Percentiles rank a stretch among this genome's conserved stretches.
Evolutionary conservation across 2,888 invertebrate species (phyloP).

Genomic region (Lasius fuliginosus): DNA sequence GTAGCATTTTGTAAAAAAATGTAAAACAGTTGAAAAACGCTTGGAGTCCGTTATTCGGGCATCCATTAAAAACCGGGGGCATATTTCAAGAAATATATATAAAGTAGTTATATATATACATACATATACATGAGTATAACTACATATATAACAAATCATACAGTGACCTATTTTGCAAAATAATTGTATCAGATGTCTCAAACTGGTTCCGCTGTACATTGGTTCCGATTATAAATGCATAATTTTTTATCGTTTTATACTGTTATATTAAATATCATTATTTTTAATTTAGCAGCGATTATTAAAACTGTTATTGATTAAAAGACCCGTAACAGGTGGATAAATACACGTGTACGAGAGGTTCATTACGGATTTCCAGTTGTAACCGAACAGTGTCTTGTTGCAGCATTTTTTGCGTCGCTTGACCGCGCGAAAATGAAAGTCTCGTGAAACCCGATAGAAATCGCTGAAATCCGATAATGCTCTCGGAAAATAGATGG

Average conservation of each 20-base stretch:
- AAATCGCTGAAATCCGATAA: conserved; percentile 48
- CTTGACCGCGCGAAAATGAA: conserved; percentile 19
- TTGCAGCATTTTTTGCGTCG: conserved; percentile 5
- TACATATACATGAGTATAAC: neutral
- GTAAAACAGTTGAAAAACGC: conserved; percentile 11
- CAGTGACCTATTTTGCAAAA: conserved; percentile 34
- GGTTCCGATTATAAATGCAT: conserved; percentile 22
- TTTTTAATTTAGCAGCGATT: conserved; percentile 39
- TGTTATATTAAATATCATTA: conserved; percentile 18
- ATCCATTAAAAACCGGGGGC: conserved; percentile 2
- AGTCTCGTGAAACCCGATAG: conserved; percentile 29
- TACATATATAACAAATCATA: conserved; percentile 15
- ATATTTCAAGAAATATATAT: conserved; percentile 35
- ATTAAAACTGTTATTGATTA: conserved; percentile 20
- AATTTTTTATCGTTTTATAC: conserved; percentile 34
- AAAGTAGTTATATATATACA: neutral
- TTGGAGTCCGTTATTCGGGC: conserved; percentile 13
- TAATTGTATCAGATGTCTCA: conserved; percentile 37
- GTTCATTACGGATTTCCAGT: conserved; percentile 8
- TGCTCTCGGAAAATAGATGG: conserved; percentile 50
- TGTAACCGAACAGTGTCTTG: neutral
- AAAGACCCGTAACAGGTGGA: conserved; percentile 1
- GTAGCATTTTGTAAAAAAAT: conserved; percentile 7
- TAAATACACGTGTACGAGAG: neutral
- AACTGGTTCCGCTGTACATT: neutral